Evolutionary conservation across 2,113 vertebrate species (phyloP).

Genomic region (Thryonomys swinderianus): DNA sequence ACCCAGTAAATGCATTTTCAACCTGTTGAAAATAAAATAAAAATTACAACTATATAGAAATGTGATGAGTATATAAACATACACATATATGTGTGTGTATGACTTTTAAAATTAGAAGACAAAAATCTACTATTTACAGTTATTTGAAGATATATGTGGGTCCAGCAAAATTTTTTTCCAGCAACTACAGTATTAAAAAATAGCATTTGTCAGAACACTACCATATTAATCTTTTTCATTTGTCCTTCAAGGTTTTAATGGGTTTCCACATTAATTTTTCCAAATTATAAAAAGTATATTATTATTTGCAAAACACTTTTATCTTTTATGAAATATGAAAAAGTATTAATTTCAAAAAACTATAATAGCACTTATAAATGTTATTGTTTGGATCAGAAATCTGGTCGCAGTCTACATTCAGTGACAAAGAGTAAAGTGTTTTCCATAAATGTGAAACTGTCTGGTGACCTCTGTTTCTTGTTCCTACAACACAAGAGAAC

Average conservation of each 20-base stretch:
- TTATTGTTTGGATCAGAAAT: background rate
- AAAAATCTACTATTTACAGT: background rate
- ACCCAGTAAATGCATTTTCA: constrained; percentile 88
- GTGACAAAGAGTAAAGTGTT: background rate
- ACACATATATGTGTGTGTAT: too few relatives aligned
- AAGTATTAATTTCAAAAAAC: background rate
- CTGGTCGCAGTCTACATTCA: constrained; percentile 14
- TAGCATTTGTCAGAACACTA: background rate
- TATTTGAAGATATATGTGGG: background rate
- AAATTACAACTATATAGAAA: constrained; percentile 41
- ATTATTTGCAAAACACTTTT: constrained; percentile 18
- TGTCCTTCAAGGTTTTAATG: constrained; percentile 19
- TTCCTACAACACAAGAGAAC: constrained; percentile 25
- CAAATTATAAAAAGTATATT: constrained; percentile 52
- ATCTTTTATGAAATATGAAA: constrained; percentile 4
- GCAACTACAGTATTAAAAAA: constrained; percentile 33
- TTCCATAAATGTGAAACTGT: constrained; percentile 13
- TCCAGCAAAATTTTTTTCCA: background rate
- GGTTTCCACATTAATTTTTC: constrained; percentile 36
- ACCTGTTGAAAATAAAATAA: constrained; percentile 87
- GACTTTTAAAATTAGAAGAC: background rate
- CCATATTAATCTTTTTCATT: constrained; percentile 24
- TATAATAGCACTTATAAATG: constrained; percentile 10
- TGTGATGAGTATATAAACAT: background rate
- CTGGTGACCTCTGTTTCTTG: constrained; percentile 37